Evolutionary conservation across 2,888 invertebrate species (phyloP).

Genomic region (Ophion ventricosus): DNA sequence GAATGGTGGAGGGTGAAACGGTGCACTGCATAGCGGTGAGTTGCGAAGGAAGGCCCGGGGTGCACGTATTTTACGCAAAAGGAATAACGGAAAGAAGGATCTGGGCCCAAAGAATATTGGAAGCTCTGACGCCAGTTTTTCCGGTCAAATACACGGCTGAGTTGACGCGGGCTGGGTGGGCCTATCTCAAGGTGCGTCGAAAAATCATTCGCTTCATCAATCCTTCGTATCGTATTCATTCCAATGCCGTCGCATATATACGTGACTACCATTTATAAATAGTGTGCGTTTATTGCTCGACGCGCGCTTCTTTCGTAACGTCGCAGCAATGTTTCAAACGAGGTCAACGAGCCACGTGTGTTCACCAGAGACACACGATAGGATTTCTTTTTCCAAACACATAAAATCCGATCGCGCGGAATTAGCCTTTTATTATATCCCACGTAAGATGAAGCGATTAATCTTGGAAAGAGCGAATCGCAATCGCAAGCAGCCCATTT

Average conservation of each 20-base stretch:
- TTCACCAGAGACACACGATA: constrained; percentile 15
- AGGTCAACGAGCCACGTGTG: constrained; percentile 43
- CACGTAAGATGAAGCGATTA: neutral
- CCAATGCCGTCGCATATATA: neutral
- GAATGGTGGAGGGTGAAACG: constrained; percentile 77
- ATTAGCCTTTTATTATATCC: constrained; percentile 22
- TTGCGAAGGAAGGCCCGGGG: constrained; percentile 75
- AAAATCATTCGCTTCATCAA: too few relatives aligned
- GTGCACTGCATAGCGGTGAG: constrained; percentile 80
- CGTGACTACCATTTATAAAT: constrained; percentile 10
- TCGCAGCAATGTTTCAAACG: constrained; percentile 29
- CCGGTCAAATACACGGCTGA: constrained; percentile 89
- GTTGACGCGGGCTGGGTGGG: constrained; percentile 92
- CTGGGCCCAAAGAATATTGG: constrained; percentile 92
- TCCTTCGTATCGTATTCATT: neutral
- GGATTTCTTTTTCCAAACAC: constrained; percentile 41
- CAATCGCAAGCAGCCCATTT: constrained; percentile 1
- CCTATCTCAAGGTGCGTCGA: constrained; percentile 86
- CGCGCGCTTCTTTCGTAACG: constrained; percentile 47
- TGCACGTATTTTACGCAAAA: constrained; percentile 78
- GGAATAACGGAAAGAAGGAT: constrained; percentile 83
- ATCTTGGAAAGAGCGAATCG: too few relatives aligned
- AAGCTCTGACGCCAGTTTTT: constrained; percentile 89
- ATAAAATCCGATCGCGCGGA: constrained; percentile 33
- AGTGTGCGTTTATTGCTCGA: constrained; percentile 1